phyloP scores from a whole-genome alignment of 2,113 vertebrate species.

The Propithecus coquereli region DNA sequence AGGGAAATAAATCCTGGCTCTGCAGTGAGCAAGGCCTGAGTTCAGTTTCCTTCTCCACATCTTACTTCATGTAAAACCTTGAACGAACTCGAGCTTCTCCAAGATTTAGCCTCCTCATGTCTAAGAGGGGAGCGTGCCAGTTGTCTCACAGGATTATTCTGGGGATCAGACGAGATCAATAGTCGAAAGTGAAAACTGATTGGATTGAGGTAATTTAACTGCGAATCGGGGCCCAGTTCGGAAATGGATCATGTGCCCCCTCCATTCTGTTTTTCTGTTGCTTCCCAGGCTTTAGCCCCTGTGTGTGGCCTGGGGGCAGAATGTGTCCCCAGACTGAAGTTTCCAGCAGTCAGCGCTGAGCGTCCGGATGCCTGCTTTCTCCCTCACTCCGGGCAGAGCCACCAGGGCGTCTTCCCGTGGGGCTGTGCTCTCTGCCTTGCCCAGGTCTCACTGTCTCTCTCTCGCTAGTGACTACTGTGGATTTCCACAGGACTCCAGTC shows the following conservation, averaged over 20 bases:
- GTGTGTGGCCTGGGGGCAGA: neutral
- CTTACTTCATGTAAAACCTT: neutral
- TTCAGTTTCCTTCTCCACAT: neutral
- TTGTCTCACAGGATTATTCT: neutral
- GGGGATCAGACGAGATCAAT: neutral
- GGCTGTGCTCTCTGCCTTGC: fast-evolving
- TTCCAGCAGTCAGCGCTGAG: fast-evolving
- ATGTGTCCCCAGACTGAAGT: neutral
- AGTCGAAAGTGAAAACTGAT: neutral
- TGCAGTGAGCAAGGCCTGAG: neutral
- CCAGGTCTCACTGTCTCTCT: neutral
- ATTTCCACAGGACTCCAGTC: neutral
- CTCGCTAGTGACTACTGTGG: neutral
- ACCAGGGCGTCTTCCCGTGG: fast-evolving
- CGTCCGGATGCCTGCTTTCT: fast-evolving
- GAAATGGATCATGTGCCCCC: neutral
- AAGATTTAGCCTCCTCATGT: neutral
- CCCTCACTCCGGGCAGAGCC: fast-evolving
- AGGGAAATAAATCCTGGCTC: neutral
- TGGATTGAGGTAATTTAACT: neutral
- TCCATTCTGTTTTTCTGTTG: neutral
- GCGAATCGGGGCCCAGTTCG: neutral
- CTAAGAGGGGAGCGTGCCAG: neutral
- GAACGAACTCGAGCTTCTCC: neutral
- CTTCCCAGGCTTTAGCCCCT: neutral